Percentiles rank a stretch among this genome's conserved stretches.
phyloP scores from a whole-genome alignment of 2,797 vertebrate genomes.

The Pseudochaenichthys georgianus region DNA sequence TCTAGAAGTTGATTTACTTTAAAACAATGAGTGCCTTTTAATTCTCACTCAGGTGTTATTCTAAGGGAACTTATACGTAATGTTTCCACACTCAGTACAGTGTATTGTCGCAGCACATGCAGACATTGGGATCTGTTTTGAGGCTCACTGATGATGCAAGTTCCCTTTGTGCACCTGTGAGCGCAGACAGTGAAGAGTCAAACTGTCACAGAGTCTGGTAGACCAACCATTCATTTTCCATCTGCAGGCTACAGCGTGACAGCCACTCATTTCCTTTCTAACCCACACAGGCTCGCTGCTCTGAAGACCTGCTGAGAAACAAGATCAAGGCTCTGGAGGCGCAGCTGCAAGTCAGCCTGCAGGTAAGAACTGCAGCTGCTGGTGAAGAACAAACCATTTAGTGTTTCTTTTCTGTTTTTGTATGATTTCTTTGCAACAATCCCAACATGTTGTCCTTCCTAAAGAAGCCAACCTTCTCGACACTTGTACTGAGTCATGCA shows the following conservation, averaged over 20 bases:
- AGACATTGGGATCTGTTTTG: constrained; percentile 10
- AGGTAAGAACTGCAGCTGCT: constrained; percentile 85
- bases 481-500: neutral
- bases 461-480: neutral
- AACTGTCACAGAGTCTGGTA: constrained; percentile 38
- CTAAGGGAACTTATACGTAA: neutral
- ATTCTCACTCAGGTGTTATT: constrained; percentile 39
- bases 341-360: constrained; percentile 91
- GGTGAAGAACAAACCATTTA: neutral
- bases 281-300: constrained; percentile 90
- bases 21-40: constrained; percentile 9
- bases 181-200: constrained; percentile 20
- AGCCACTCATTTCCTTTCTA: constrained; percentile 76
- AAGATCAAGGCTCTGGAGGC: constrained; percentile 91
- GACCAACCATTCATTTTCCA: constrained; percentile 60
- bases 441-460: neutral
- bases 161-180: constrained; percentile 43
- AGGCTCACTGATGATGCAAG: constrained; percentile 31
- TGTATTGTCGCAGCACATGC: neutral
- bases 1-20: neutral
- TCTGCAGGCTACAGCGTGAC: constrained; percentile 56
- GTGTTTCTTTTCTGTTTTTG: constrained; percentile 1
- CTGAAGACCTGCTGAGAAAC: constrained; percentile 91
- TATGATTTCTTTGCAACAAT: constrained; percentile 6
- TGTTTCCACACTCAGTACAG: neutral